Evolutionary conservation across 35 echinoderm and acorn worm genomes (phyloP).

Genomic region (Chiridota heheva): DNA sequence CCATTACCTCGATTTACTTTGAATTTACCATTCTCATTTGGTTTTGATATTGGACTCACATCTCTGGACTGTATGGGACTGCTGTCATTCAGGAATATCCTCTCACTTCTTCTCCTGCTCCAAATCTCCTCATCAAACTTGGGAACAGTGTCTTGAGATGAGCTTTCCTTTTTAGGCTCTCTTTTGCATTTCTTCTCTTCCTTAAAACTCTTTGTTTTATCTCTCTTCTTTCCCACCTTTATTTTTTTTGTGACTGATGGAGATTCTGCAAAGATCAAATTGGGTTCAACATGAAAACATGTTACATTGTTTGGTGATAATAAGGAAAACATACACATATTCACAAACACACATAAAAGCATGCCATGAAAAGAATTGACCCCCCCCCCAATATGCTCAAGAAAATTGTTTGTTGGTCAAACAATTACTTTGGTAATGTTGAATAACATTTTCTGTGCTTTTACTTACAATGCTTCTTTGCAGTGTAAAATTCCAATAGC

Average conservation of each 20-base stretch:
- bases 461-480: no score
- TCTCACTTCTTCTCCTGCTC: conserved; percentile 84
- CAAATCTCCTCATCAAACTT: conserved; percentile 88
- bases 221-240: conserved; percentile 39
- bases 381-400: no score
- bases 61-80: conserved; percentile 89
- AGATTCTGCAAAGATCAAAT: neutral
- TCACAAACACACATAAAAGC: no score
- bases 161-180: conserved; percentile 39
- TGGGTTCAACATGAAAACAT: neutral
- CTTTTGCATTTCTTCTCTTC: conserved; percentile 48
- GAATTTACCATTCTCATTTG: conserved; percentile 27
- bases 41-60: conserved; percentile 69
- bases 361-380: no score
- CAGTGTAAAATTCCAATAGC: no score
- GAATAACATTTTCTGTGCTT: no score
- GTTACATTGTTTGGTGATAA: neutral
- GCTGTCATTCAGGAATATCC: conserved; percentile 92
- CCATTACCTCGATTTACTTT: conserved; percentile 20
- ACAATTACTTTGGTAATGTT: no score
- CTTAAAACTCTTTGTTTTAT: conserved; percentile 15
- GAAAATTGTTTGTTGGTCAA: no score
- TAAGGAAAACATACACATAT: no score
- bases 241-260: conserved; percentile 7
- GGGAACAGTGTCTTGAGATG: conserved; percentile 1